Conservation (phyloP, 2,113 vertebrate species). For the Xiphophorus hellerii region DNA sequence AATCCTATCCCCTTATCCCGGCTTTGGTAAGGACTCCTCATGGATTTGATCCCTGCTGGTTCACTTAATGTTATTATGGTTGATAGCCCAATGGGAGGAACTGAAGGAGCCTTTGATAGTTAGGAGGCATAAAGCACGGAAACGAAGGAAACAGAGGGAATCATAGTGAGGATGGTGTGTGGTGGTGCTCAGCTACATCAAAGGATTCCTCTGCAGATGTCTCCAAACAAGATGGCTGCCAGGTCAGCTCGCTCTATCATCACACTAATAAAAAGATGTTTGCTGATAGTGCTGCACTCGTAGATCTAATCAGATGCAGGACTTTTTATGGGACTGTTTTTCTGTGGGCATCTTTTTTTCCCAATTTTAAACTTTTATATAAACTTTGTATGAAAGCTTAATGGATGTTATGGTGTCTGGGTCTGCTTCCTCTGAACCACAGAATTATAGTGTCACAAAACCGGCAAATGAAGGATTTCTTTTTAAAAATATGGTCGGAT, state of each 20-base stretch:
- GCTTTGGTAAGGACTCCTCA: constrained; percentile 3
- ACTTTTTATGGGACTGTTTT: too few relatives aligned
- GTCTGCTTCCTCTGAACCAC: too few relatives aligned
- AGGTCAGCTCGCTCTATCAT: constrained; percentile 60
- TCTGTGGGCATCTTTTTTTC: too few relatives aligned
- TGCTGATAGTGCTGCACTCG: neutral
- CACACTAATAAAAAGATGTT: constrained; percentile 42
- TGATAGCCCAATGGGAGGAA: constrained; percentile 25
- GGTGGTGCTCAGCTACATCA: constrained; percentile 51
- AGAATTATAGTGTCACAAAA: too few relatives aligned
- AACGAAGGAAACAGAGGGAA: constrained; percentile 39
- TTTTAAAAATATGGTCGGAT: too few relatives aligned
- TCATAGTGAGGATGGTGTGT: constrained; percentile 17
- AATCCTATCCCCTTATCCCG: neutral
- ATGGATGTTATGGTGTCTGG: too few relatives aligned
- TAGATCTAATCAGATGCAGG: too few relatives aligned
- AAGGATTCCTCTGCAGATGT: constrained; percentile 70
- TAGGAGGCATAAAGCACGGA: constrained; percentile 31
- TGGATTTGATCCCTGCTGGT: constrained; percentile 34
- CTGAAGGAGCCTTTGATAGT: constrained; percentile 59
- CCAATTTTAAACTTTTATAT: neutral
- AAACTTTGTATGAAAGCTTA: too few relatives aligned
- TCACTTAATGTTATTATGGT: constrained; percentile 54
- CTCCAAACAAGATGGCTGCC: constrained; percentile 68
- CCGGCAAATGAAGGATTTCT: too few relatives aligned